A percentile compares a stretch with the other conserved stretches of the same genome.
Evolutionary conservation across 2,113 vertebrate genomes (phyloP).

Genomic region (Azemiops feae): DNA sequence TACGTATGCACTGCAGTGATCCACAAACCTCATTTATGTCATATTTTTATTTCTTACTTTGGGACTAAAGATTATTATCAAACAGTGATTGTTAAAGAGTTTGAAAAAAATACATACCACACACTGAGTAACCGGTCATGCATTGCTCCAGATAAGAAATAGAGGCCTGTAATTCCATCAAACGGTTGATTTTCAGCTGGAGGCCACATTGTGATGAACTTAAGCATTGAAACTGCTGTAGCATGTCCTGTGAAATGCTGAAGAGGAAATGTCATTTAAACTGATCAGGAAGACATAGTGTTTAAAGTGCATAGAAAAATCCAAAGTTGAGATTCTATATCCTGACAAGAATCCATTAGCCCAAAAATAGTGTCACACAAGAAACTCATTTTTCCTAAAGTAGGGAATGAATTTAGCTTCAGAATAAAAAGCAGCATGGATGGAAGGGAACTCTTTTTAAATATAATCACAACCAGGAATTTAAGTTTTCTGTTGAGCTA

Average conservation of each 20-base stretch:
- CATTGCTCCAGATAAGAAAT: conserved; percentile 92
- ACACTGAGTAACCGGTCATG: conserved; percentile 93
- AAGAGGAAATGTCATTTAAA: conserved; percentile 39
- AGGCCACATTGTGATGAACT: conserved; percentile 86
- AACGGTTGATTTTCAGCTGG: conserved; percentile 76
- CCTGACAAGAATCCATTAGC: not conserved
- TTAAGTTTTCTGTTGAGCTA: not conserved
- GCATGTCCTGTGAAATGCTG: conserved; percentile 97
- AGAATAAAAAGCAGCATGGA: not conserved
- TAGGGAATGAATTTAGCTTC: not conserved
- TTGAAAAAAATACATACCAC: conserved; percentile 78
- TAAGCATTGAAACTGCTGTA: conserved; percentile 87
- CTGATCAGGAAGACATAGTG: not conserved
- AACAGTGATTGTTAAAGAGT: not conserved
- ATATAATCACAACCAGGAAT: not conserved
- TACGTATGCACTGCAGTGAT: conserved; percentile 39
- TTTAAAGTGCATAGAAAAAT: conserved; percentile 15
- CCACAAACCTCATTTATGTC: conserved; percentile 27
- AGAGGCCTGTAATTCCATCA: conserved; percentile 86
- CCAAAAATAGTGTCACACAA: not conserved
- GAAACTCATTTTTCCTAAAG: not conserved
- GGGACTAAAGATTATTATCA: not conserved
- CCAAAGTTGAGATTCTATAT: not conserved
- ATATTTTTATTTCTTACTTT: not conserved
- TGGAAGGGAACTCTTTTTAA: not conserved